Conservation (phyloP, 2,113 vertebrate species). For the Hirundichthys speculiger region DNA sequence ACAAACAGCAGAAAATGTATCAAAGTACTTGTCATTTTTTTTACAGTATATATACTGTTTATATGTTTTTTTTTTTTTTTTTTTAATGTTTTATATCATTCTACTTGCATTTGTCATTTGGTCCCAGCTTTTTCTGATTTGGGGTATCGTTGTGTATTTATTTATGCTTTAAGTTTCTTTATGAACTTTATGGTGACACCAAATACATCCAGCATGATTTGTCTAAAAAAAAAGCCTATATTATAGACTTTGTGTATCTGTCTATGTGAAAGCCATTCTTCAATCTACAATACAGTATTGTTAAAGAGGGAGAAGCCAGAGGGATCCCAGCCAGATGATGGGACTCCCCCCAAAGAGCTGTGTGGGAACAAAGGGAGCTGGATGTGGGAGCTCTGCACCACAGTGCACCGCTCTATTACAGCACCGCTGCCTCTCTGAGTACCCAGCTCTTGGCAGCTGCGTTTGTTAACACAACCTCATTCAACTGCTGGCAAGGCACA, state of each 20-base stretch:
- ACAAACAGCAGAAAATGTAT: too few species aligned
- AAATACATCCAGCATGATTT: background rate
- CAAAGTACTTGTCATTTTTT: too few species aligned
- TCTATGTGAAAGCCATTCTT: conserved; percentile 29
- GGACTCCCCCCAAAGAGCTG: conserved; percentile 28
- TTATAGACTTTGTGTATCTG: background rate
- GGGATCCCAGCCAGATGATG: conserved; percentile 28
- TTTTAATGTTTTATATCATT: too few species aligned
- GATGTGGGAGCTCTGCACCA: conserved; percentile 39
- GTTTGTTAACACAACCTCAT: conserved; percentile 62
- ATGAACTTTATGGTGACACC: background rate
- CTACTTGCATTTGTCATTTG: too few species aligned
- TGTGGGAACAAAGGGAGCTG: conserved; percentile 26
- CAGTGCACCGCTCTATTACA: conserved; percentile 22
- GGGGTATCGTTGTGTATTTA: too few species aligned
- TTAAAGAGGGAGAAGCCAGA: conserved; percentile 10
- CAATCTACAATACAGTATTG: conserved; percentile 6
- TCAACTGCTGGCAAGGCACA: conserved; percentile 52
- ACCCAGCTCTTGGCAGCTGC: conserved; percentile 35
- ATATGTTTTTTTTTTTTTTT: too few species aligned
- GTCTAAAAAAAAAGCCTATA: background rate
- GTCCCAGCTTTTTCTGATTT: too few species aligned
- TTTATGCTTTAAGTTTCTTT: too few species aligned
- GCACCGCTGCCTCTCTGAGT: conserved; percentile 16
- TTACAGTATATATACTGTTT: too few species aligned